Base-by-base conservation (phyloP, 2,888 invertebrate genomes). In the Lasius fuliginosus region DNA sequence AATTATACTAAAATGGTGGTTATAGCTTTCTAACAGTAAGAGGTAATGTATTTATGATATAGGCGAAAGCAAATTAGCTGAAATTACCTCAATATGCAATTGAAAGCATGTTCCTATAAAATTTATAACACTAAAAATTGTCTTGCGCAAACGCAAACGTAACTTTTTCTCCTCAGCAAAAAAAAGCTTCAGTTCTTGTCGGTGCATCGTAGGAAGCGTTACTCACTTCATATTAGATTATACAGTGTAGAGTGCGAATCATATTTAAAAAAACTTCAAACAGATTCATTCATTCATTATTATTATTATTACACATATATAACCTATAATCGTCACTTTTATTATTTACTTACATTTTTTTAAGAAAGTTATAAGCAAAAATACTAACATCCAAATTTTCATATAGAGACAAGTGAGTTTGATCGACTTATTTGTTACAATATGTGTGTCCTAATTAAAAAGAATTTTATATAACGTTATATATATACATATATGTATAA, bases 71-170 rank as follows among this genome's bases (percentile, higher is more conserved):
- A 9, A 30, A 75, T 75, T 75, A 46, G 15, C 15, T 9, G 12
- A 4, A 62, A 62, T 62, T 75, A 33, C n/a, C 1, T 62, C 46
- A 75, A 62, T 75, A 46, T 46, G 15, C 33, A 62, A 46, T 62
- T 75, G 46, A 42, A 5, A n/a, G 3, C 15, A 30, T 62, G 1
- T 36, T 46, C 4, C 2, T n/a, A 36, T 62, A 30, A n/a, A 53
- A 53, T 1, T 53, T 42, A 5, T 15, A 4, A 4, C 4, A 67
- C 1, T 15, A 27, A 67, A 23, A n/a, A 33, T 18, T 33, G 3
- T 53, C 2, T 62, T 30, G 33, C 62, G 46, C 62, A 75, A 62
- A 15, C 46, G 62, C 46, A 62, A 4, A 33, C 8, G 15, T 33
- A n/a, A 33, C 1, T 75, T 75, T 1, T 75, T 15, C 15, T n/a